phyloP scores from a whole-genome alignment of 1,140 invertebrate species.

The Himalopsyche phryganea region DNA sequence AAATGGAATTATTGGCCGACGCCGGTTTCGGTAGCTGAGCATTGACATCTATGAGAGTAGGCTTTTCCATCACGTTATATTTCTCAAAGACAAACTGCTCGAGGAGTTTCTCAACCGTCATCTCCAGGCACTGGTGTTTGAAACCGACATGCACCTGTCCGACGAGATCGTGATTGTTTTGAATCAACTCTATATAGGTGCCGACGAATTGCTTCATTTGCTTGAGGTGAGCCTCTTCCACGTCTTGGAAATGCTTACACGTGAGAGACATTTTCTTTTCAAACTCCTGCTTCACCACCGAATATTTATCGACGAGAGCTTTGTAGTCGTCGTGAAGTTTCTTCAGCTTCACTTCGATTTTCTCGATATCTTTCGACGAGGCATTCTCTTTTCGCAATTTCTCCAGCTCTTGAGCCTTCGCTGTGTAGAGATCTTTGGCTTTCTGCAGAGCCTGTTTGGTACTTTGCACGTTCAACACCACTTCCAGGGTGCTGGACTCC shows the following conservation, averaged over 20 bases:
- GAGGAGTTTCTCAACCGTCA: conserved; percentile 87
- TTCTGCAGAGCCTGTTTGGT: conserved; percentile 83
- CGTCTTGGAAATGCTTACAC: conserved; percentile 92
- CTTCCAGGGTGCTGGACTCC: conserved; percentile 84
- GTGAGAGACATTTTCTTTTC: conserved; percentile 91
- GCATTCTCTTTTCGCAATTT: conserved; percentile 86
- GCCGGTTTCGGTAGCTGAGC: conserved; percentile 45
- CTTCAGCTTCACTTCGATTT: conserved; percentile 86
- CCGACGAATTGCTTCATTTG: conserved; percentile 96
- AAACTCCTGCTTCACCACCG: conserved; percentile 83
- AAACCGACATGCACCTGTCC: conserved; percentile 89
- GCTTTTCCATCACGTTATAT: conserved; percentile 86
- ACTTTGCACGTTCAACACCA: conserved; percentile 83
- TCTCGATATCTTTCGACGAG: conserved; percentile 87
- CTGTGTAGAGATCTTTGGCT: conserved; percentile 84
- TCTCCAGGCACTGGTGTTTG: conserved; percentile 81
- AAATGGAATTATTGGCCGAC: conserved; percentile 52
- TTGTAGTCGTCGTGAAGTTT: conserved; percentile 94
- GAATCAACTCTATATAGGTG: conserved; percentile 81
- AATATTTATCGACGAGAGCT: conserved; percentile 84
- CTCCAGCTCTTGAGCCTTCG: conserved; percentile 80
- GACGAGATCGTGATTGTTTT: conserved; percentile 85
- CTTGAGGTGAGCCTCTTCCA: conserved; percentile 86
- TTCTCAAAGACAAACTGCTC: conserved; percentile 89
- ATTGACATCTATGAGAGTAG: conserved; percentile 61